phyloP scores from a whole-genome alignment of 2,888 invertebrate species.

The Xanthorhoe designata region DNA sequence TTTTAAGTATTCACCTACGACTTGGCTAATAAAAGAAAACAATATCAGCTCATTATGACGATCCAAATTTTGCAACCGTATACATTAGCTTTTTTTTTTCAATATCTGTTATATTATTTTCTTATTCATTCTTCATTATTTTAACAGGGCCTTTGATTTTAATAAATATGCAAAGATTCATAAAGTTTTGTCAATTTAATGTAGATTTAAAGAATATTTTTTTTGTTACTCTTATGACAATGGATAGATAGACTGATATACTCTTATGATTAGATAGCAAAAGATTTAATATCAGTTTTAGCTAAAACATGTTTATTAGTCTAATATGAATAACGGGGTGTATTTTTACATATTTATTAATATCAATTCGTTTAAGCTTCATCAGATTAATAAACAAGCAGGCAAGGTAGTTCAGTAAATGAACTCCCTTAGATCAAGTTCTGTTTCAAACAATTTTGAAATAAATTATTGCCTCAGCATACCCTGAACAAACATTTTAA shows the following conservation, averaged over 20 bases:
- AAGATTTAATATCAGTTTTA: too few species aligned
- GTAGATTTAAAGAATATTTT: too few species aligned
- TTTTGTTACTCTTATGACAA: too few species aligned
- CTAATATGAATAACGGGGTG: too few species aligned
- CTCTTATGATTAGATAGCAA: too few species aligned
- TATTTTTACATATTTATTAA: not conserved
- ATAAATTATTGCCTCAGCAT: constrained; percentile 33
- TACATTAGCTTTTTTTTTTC: not conserved
- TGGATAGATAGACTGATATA: too few species aligned
- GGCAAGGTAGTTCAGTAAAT: constrained; percentile 12
- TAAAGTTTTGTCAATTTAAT: too few species aligned
- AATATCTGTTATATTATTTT: not conserved
- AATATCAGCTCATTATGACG: constrained; percentile 4
- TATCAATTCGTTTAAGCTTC: not conserved
- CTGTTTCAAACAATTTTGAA: constrained; percentile 29
- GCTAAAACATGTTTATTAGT: too few species aligned
- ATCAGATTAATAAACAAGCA: not conserved
- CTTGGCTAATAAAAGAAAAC: not conserved
- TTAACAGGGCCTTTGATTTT: too few species aligned
- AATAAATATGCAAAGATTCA: too few species aligned
- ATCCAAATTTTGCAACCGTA: not conserved
- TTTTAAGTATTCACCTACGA: constrained; percentile 12
- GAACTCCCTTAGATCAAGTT: constrained; percentile 25
- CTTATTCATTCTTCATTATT: too few species aligned
- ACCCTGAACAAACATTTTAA: constrained; percentile 36